These are phyloP conservation scores for Genyomyrus donnyi DNA, from an alignment of 2,113 vertebrate species.

Conservation along the genomic window DNA sequence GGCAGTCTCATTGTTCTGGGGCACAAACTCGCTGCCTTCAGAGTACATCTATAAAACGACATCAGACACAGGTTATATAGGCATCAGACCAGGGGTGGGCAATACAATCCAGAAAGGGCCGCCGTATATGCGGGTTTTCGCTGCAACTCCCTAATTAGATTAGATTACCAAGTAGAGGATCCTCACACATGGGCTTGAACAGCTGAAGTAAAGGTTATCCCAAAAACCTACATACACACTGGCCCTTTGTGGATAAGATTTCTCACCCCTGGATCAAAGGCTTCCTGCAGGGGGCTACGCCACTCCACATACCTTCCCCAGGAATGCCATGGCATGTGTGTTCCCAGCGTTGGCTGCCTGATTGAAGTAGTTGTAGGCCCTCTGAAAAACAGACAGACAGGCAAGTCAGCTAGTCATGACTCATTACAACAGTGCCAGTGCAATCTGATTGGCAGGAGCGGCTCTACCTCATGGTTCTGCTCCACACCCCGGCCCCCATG, in stretches of 20 bases:
- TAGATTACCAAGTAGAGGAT: too few species aligned
- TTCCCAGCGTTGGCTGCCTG: slow-evolving; percentile 96
- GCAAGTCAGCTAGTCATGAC: not conserved
- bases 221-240: not conserved
- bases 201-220: too few species aligned
- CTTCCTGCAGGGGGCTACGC: not conserved
- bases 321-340: slow-evolving; percentile 94
- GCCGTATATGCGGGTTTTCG: too few species aligned
- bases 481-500: slow-evolving; percentile 95
- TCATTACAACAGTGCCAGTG: not conserved
- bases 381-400: slow-evolving; percentile 50
- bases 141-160: too few species aligned
- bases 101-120: too few species aligned
- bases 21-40: slow-evolving; percentile 86
- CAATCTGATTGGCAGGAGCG: not conserved
- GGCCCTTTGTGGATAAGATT: not conserved
- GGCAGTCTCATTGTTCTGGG: slow-evolving; percentile 93
- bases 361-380: slow-evolving; percentile 96
- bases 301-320: slow-evolving; percentile 74
- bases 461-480: slow-evolving; percentile 91
- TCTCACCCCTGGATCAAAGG: not conserved
- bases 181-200: too few species aligned
- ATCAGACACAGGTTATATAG: not conserved
- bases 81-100: not conserved
- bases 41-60: slow-evolving; percentile 81